phyloP scores from a whole-genome alignment of 2,797 vertebrate species.

The Cuculus canorus region DNA sequence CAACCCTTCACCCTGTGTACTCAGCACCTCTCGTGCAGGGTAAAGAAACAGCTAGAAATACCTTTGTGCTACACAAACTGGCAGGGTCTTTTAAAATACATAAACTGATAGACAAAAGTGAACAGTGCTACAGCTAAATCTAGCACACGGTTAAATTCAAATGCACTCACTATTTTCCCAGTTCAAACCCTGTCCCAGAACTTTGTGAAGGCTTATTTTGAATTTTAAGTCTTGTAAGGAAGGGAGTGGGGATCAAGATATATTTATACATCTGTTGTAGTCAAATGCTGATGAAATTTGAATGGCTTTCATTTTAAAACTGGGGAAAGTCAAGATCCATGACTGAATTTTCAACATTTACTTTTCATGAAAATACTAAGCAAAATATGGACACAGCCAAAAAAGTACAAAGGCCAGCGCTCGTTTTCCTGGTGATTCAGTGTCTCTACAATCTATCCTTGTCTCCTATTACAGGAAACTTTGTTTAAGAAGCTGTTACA shows the following conservation, averaged over 20 bases:
- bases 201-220: not conserved
- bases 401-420: not conserved
- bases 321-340: not conserved
- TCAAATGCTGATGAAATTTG: not conserved
- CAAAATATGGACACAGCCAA: not conserved
- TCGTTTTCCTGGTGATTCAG: not conserved
- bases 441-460: not conserved
- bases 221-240: not conserved
- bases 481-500: not conserved
- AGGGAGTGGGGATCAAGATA: not conserved
- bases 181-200: not conserved
- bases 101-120: not conserved
- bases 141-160: not conserved
- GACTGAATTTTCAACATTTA: not conserved
- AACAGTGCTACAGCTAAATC: not conserved
- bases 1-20: not conserved
- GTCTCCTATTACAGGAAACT: not conserved
- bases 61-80: not conserved
- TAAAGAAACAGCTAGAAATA: not conserved
- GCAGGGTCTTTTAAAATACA: not conserved
- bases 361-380: not conserved
- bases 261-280: not conserved
- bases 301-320: not conserved
- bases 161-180: not conserved
- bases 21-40: not conserved